Base-by-base conservation (phyloP, 2,888 invertebrate species). In the Lithophane semibrunnea region DNA sequence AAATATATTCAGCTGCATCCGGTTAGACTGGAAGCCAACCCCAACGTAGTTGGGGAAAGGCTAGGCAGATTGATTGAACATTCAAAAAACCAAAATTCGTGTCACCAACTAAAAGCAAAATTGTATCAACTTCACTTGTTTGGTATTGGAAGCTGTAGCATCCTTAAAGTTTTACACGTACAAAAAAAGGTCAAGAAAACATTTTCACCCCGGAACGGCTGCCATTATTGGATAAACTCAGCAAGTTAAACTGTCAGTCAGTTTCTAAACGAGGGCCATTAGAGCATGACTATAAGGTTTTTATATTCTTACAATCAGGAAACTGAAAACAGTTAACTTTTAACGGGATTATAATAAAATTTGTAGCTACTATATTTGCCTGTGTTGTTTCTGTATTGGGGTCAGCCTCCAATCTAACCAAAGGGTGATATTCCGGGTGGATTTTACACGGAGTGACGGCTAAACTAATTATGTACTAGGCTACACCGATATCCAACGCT, bases 201-300 rank as follows among this genome's bases (percentile, higher is more conserved):
- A 69, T 80, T 73, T 74, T 58, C 13, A 42, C 42, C 18, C 56
- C 61, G 64, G 60, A 70, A 84, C 13, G 13, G 52, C 3, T 54
- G 37, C 74, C 58, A 60, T 84, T 80, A 84, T 68, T 82, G 52
- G 70, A 61, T 68, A 71, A 70, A 73, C 80, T 70, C 80, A 63
- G 73, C n/a, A 80, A 84, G 84, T 84, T 72, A 61, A 80, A 80
- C 42, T 75, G 80, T 84, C 84, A 66, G 80, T 71, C 56, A 37
- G 83, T 65, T 66, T 9, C 24, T 68, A 54, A 73, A 66, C 65
- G 80, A 79, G 58, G 68, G 68, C 18, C 49, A 24, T 74, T 71
- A 64, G 68, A 37, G 47, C 58, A 84, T 80, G 71, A 84, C 75
- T 58, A 29, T 29, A 47, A 75, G 49, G 54, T 42, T 69, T 84